Percentiles rank a stretch among this genome's conserved stretches.
These are phyloP conservation scores for Gymnorhina tibicen DNA, from an alignment of 2,113 vertebrate species.

Conservation along the genomic window DNA sequence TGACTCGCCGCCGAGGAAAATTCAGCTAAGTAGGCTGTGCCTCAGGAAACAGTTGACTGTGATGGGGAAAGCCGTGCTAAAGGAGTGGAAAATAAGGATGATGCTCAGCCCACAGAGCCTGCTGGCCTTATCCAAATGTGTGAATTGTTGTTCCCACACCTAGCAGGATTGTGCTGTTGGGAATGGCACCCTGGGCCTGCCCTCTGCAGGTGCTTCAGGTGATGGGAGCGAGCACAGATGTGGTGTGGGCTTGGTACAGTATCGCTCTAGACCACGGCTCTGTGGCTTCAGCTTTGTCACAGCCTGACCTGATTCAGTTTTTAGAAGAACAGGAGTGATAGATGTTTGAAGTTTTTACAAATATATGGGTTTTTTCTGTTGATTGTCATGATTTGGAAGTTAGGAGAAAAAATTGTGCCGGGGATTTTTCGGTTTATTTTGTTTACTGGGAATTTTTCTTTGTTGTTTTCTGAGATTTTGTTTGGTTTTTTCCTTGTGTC, in stretches of 20 bases:
- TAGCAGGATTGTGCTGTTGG: not conserved
- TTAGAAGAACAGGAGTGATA: not conserved
- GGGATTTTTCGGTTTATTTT: not conserved
- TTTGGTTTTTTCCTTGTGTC: not conserved
- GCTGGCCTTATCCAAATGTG: not conserved
- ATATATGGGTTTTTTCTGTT: not conserved
- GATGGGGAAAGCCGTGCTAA: not conserved
- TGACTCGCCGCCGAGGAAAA: not conserved
- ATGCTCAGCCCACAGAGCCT: not conserved
- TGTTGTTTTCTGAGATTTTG: not conserved
- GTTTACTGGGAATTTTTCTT: not conserved
- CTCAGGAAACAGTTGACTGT: not conserved
- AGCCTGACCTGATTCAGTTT: not conserved
- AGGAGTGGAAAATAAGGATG: not conserved
- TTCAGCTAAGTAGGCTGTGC: not conserved
- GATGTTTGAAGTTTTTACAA: not conserved
- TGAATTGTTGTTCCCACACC: not conserved
- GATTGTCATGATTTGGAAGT: not conserved
- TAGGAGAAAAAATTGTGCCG: not conserved
- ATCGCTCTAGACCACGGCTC: not conserved
- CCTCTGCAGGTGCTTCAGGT: not conserved
- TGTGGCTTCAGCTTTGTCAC: not conserved
- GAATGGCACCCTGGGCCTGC: not conserved
- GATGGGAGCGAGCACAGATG: accelerated
- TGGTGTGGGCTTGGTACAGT: not conserved